Conservation (phyloP, 2,888 invertebrate species). For the Microctonus hyperodae region DNA sequence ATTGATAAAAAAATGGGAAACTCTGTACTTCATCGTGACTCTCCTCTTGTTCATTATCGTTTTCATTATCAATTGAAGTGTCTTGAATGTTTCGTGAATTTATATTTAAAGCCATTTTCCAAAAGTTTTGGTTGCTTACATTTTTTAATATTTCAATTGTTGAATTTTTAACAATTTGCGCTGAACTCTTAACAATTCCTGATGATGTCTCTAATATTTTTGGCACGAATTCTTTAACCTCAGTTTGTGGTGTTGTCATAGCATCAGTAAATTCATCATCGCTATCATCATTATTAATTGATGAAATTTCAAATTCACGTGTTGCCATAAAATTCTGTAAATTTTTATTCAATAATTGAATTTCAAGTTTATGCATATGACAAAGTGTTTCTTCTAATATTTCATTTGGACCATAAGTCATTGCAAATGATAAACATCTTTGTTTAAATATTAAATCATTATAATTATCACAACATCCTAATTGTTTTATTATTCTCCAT, state of each 20-base stretch:
- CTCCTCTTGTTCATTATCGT: slow-evolving; percentile 38
- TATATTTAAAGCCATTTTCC: slow-evolving; percentile 59
- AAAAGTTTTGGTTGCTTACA: slow-evolving; percentile 58
- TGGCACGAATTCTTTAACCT: slow-evolving; percentile 56
- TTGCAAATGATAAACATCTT: slow-evolving; percentile 55
- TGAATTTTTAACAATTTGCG: slow-evolving; percentile 59
- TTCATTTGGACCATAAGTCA: slow-evolving; percentile 57
- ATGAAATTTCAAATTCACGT: slow-evolving; percentile 42
- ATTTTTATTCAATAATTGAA: slow-evolving; percentile 55
- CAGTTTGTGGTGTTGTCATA: slow-evolving; percentile 63
- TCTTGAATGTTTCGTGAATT: slow-evolving; percentile 40
- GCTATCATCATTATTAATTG: slow-evolving; percentile 62
- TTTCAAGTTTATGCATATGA: slow-evolving; percentile 55
- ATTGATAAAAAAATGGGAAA: slow-evolving; percentile 61
- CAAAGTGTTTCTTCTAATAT: slow-evolving; percentile 52
- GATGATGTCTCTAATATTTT: slow-evolving; percentile 58
- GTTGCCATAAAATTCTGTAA: slow-evolving; percentile 52
- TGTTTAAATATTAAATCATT: slow-evolving; percentile 56
- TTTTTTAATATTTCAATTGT: slow-evolving; percentile 61
- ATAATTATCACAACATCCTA: slow-evolving; percentile 65
- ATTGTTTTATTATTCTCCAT: slow-evolving; percentile 66
- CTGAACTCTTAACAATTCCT: slow-evolving; percentile 64
- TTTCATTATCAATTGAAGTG: slow-evolving; percentile 35
- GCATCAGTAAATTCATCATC: slow-evolving; percentile 69
- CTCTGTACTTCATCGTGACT: slow-evolving; percentile 49